Evolutionary conservation across 92 coral and sea anemone species (phyloP), one percentile per base, ranked within the genome.

Genomic region (Umimayanthus chanpuru): DNA sequence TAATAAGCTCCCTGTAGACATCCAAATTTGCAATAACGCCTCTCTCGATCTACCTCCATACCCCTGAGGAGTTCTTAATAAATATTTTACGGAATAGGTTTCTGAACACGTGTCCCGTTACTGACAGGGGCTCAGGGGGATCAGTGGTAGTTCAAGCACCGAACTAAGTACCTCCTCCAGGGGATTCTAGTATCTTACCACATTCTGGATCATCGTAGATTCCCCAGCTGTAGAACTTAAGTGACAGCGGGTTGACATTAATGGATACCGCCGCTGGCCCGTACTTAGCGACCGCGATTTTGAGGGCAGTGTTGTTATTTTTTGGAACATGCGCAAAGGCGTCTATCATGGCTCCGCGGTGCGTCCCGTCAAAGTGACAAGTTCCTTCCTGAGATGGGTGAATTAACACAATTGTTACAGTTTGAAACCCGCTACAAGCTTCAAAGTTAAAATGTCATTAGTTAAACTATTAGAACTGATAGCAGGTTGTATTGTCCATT

Each of bases 201-300:
- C 99, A 97, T 72, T 90, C 92, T 0, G 95, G 98, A 49, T 95
- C 98, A 68, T 97, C 99, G 78, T 97, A 97, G 84, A 97, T 81
- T 44, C 99, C 99, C 98, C 97, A 93, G 93, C 99, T 94, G 89
- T 97, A 97, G 89, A 97, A 97, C 85, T 97, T 97, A 77, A 97
- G 91, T 11, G 99, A 95, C 77, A 95, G 80, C 0, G 99, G 99
- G 88, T 88, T 94, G 79, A 92, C 91, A 82, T 97, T 97, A 89
- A 97, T 95, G 36, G 98, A 93, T 61, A 97, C 96, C 6, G 95
- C 97, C 10, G 98, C 99, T 36, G 98, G 96, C 12, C 99, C 99
- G 74, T 89, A 94, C 85, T 90, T 97, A 58, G 99, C 99, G 25
- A 97, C 95, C 76, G 98, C 95, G 83, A 94, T 92, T 88, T 97